These are phyloP conservation scores for Eretmochelys imbricata DNA, from an alignment of 2,113 vertebrate genomes.

Conservation along the genomic window DNA sequence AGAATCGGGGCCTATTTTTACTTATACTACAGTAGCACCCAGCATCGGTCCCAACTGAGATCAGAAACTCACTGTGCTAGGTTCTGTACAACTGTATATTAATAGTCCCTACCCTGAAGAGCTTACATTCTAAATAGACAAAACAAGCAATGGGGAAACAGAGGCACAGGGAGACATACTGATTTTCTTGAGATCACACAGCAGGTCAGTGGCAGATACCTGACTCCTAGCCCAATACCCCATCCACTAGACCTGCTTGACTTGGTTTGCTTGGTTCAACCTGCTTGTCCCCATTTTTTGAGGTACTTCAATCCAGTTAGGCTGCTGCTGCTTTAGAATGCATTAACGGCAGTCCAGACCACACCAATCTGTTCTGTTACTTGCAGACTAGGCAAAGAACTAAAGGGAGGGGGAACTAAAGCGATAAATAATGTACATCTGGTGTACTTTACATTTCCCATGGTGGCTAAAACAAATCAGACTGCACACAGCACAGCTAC, in stretches of 20 bases:
- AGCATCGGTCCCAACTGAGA: background rate
- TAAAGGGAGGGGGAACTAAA: background rate
- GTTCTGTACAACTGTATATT: background rate
- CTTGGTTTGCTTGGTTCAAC: background rate
- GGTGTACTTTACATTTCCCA: slow-evolving; percentile 22
- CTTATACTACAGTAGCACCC: background rate
- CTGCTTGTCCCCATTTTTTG: background rate
- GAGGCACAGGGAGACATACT: background rate
- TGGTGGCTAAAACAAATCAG: background rate
- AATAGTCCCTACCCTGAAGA: background rate
- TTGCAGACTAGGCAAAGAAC: background rate
- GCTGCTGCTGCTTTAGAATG: background rate
- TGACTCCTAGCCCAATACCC: background rate
- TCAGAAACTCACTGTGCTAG: background rate
- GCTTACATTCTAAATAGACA: background rate
- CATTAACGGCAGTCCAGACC: background rate
- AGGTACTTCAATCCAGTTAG: background rate
- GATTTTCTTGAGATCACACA: background rate
- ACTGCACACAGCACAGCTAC: fast-evolving
- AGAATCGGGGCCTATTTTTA: background rate
- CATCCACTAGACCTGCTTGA: background rate
- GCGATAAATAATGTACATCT: background rate
- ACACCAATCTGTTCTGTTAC: background rate
- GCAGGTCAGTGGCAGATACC: too few species aligned
- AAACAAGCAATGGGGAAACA: background rate